Base-by-base conservation (phyloP, 92 coral and sea anemone species). In the Parazoanthus atlanticus region DNA sequence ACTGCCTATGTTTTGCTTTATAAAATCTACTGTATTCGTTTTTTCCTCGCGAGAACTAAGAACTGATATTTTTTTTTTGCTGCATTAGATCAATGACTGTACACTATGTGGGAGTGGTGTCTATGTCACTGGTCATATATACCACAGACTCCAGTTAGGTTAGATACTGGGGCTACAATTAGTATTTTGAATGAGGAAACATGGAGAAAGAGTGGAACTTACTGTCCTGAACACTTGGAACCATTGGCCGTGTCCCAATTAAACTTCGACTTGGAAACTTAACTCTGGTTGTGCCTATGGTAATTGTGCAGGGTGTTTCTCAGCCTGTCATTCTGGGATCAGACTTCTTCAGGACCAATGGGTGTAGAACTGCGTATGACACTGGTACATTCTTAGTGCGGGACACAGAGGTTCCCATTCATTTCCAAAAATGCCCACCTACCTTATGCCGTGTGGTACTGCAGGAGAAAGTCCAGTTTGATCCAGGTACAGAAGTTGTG, bases 81-180 rank as follows among this genome's bases (percentile, higher is more conserved):
- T n/a, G n/a, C n/a, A n/a, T n/a, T n/a, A n/a, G n/a, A n/a, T n/a
- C n/a, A n/a, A n/a, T n/a, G n/a, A n/a, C 1, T 56, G 54, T 73
- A 79, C 88, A 33, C 43, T 84, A 29, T 84, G 85, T 89, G 92
- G 82, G 54, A 61, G 46, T 67, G 80, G 88, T 82, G 79, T 88
- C 73, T 67, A 82, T 64, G 85, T 82, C 41, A 81, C 90, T 86
- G 92, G 78, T 26, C 85, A 80, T 76, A 36, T 87, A 8, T 28
- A 91, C 72, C 89, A 64, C 79, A 88, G 78, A 81, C 87, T 56
- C 65, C 92, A 61, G 32, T 90, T 64, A 69, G 88, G 78, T 82
- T 88, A 58, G 93, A 86, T 49, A 88, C 93, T 75, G 91, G 93
- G 34, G 74, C 88, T 31, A 88, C 89, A 12, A 85, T 74, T 5